Percentiles rank a stretch among this genome's conserved stretches.
Evolutionary conservation across 2,113 vertebrate species (phyloP).

Genomic region (Rattus norvegicus): GRCr8 NC_086023.1:141828001-141828500

Average conservation of each 20-base stretch:
- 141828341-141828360: neutral
- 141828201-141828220: neutral
- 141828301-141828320: neutral
- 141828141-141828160: neutral
- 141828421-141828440: neutral
- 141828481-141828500: neutral
- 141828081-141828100: neutral
- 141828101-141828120: neutral
- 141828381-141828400: fast-evolving
- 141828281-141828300: neutral
- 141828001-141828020: neutral
- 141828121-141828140: neutral
- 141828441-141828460: neutral
- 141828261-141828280: neutral
- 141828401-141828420: neutral
- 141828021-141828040: neutral
- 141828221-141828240: neutral
- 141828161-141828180: neutral
- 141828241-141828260: neutral
- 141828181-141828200: neutral
- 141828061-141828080: neutral
- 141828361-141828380: neutral
- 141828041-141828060: neutral
- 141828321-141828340: neutral
- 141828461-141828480: neutral